These are phyloP conservation scores for Malurus splendens DNA, from an alignment of 2,797 vertebrate species.

Conservation along the genomic window DNA sequence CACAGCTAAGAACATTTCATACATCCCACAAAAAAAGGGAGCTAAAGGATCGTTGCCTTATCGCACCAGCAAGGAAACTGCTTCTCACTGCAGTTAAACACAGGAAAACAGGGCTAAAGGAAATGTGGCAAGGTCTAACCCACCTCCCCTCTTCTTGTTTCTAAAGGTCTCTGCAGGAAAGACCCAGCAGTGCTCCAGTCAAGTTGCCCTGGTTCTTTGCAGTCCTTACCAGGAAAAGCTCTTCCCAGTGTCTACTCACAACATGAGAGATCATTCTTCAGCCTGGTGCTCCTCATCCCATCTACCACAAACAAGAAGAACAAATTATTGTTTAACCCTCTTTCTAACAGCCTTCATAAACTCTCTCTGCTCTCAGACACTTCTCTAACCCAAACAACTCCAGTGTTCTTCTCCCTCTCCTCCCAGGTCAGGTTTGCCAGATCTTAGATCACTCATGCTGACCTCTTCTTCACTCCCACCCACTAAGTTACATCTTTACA, in stretches of 20 bases:
- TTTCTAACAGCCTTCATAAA: background rate
- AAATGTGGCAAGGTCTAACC: background rate
- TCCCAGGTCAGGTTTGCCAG: background rate
- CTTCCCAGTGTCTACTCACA: background rate
- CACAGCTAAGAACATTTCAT: background rate
- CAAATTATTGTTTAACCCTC: background rate
- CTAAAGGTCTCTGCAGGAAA: background rate
- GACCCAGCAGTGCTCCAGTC: background rate
- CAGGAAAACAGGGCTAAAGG: background rate
- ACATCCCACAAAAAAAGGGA: background rate
- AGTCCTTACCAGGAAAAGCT: background rate
- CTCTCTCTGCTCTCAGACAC: background rate
- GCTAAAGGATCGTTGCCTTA: background rate
- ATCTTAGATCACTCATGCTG: background rate
- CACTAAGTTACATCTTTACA: background rate
- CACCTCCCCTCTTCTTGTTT: background rate
- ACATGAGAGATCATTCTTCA: rapidly evolving
- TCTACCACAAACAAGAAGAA: background rate
- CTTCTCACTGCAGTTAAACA: background rate
- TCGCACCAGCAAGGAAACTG: background rate
- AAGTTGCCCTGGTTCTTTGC: background rate
- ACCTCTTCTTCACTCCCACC: background rate
- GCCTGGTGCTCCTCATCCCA: background rate
- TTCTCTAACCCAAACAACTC: background rate
- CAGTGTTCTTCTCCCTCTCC: background rate